phyloP scores from a whole-genome alignment of 2,797 vertebrate species.

The Cyprinodon diabolis region DNA sequence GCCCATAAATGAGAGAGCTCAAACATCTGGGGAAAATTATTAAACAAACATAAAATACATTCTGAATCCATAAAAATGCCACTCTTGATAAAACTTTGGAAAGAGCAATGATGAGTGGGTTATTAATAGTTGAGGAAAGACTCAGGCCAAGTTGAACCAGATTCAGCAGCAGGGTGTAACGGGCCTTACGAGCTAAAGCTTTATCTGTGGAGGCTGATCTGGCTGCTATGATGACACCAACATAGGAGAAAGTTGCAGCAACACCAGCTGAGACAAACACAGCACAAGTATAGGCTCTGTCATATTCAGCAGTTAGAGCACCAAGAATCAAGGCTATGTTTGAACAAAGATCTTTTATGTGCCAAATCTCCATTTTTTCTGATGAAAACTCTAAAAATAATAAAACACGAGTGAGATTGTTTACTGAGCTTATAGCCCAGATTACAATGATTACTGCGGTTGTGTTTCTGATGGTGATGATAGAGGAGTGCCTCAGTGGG shows the following conservation, averaged over 20 bases:
- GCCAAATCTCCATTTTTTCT: not conserved
- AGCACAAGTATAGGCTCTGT: slow-evolving; percentile 19
- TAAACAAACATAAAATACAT: slow-evolving; percentile 34
- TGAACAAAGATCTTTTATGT: slow-evolving; percentile 37
- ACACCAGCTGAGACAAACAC: slow-evolving; percentile 38
- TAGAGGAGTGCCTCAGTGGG: slow-evolving; percentile 21
- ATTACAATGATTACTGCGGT: not conserved
- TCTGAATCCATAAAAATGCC: slow-evolving; percentile 4
- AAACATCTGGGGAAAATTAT: slow-evolving; percentile 57
- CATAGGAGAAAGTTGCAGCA: slow-evolving; percentile 30
- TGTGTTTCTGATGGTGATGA: slow-evolving; percentile 18
- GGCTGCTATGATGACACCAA: slow-evolving; percentile 41
- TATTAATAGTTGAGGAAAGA: slow-evolving; percentile 47
- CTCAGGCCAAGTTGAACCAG: slow-evolving; percentile 37
- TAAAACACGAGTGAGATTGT: not conserved
- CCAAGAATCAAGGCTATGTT: not conserved
- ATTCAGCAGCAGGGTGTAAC: no score
- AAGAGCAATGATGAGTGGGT: not conserved
- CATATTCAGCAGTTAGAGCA: not conserved
- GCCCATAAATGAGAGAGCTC: slow-evolving; percentile 60
- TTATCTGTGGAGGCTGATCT: no score
- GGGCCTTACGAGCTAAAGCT: no score
- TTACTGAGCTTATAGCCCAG: slow-evolving; percentile 11
- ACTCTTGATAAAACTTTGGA: not conserved
- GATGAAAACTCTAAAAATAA: slow-evolving; percentile 7